These are phyloP conservation scores for Psammodynastes pulverulentus DNA, from an alignment of 2,113 vertebrate species.

Conservation along the genomic window DNA sequence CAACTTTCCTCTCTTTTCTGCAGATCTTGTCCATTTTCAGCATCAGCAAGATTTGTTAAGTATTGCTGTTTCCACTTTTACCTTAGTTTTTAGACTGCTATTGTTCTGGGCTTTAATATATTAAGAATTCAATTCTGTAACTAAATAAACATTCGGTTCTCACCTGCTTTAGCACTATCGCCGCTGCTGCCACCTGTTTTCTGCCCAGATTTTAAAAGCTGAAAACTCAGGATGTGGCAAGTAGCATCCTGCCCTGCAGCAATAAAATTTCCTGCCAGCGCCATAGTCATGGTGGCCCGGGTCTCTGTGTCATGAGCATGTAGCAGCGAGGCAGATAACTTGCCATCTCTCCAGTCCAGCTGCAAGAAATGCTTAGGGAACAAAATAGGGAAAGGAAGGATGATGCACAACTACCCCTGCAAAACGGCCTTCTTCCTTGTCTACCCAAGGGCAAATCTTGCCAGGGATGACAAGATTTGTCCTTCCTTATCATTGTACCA, in stretches of 20 bases:
- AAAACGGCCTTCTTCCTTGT: not conserved
- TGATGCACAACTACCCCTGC: not conserved
- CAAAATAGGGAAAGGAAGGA: accelerated
- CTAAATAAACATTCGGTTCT: not conserved
- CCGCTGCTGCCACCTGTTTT: conserved; percentile 13
- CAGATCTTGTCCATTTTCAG: not conserved
- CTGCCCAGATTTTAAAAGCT: conserved; percentile 19
- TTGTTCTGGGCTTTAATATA: not conserved
- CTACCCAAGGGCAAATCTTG: not conserved
- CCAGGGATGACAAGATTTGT: not conserved
- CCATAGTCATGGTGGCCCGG: conserved; percentile 92
- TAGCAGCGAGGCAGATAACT: conserved; percentile 81
- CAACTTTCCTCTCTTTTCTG: not conserved
- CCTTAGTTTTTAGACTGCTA: not conserved
- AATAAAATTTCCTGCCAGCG: conserved; percentile 78
- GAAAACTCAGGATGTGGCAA: conserved; percentile 83
- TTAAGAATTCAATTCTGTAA: not conserved
- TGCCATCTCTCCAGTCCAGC: conserved; percentile 77
- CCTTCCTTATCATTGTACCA: not conserved
- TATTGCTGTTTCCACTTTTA: not conserved
- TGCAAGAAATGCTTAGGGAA: conserved; percentile 84
- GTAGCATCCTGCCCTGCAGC: conserved; percentile 88
- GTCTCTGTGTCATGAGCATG: conserved; percentile 87
- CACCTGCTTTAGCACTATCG: not conserved
- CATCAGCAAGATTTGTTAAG: not conserved